Conservation (phyloP, 2,797 vertebrate species). For the Centroberyx gerrardi region DNA sequence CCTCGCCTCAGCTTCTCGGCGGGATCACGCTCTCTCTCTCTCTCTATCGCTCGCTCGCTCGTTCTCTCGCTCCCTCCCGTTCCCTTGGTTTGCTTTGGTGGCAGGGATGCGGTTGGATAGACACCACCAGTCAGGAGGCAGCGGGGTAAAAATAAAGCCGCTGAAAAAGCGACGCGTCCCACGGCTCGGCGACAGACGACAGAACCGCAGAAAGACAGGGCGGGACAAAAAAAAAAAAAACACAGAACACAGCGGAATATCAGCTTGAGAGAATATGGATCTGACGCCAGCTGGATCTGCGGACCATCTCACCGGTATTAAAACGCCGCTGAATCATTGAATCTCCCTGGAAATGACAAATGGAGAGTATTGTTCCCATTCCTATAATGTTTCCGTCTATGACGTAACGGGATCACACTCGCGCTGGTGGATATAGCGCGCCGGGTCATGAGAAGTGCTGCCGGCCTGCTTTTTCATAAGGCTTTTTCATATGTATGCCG, state of each 20-base stretch:
- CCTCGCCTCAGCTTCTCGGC: slow-evolving; percentile 9
- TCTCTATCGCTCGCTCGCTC: neutral
- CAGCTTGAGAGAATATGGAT: slow-evolving; percentile 7
- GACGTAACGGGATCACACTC: slow-evolving; percentile 24
- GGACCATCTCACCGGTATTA: slow-evolving; percentile 7
- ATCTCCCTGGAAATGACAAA: neutral
- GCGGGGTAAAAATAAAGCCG: slow-evolving; percentile 54
- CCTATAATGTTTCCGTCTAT: slow-evolving; percentile 28
- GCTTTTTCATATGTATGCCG: slow-evolving; percentile 27
- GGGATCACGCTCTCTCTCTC: slow-evolving; percentile 31
- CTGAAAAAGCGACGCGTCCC: slow-evolving; percentile 23
- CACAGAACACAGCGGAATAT: slow-evolving; percentile 1
- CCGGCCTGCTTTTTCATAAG: slow-evolving; percentile 12
- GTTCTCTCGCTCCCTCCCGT: neutral
- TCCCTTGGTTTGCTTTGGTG: slow-evolving; percentile 40
- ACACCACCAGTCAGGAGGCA: slow-evolving; percentile 39
- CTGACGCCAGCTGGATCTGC: slow-evolving; percentile 2
- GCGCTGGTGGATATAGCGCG: neutral
- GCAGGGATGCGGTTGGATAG: slow-evolving; percentile 40
- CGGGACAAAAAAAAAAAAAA: neutral
- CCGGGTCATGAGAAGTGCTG: slow-evolving; percentile 3
- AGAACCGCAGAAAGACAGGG: slow-evolving; percentile 8
- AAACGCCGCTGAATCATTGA: slow-evolving; percentile 22
- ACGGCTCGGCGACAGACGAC: neutral
- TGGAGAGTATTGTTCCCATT: slow-evolving; percentile 23